Evolutionary conservation across 2,888 invertebrate genomes (phyloP).

Genomic region (Cyclophora punctaria): DNA sequence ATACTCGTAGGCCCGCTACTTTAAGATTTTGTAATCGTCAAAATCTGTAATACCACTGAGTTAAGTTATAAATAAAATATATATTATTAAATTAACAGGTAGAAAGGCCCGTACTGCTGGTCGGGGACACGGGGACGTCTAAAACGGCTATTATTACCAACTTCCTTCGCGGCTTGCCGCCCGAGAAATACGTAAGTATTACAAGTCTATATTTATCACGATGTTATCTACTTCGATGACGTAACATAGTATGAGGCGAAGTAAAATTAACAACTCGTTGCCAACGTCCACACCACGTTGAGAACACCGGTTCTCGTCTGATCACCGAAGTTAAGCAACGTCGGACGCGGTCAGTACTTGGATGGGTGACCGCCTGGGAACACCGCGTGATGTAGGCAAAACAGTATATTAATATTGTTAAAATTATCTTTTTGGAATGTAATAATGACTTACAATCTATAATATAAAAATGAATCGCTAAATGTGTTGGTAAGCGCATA

Average conservation of each 20-base stretch:
- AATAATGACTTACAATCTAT: no score
- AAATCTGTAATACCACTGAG: no score
- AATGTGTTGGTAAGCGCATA: no score
- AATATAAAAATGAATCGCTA: no score
- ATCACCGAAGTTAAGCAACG: constrained; percentile 67
- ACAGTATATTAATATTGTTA: no score
- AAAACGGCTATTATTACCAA: constrained; percentile 92
- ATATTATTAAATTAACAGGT: constrained; percentile 49
- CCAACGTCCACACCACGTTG: constrained; percentile 58
- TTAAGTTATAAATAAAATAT: neutral
- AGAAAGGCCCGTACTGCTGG: constrained; percentile 85
- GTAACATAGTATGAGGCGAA: neutral
- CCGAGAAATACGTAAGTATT: constrained; percentile 78
- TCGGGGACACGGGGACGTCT: constrained; percentile 94
- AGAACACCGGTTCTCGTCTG: constrained; percentile 63
- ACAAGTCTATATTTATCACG: no score
- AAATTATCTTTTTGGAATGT: no score
- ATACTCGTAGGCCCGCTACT: no score
- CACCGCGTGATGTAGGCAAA: constrained; percentile 27
- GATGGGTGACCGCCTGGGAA: constrained; percentile 66
- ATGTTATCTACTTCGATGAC: neutral
- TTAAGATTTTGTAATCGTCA: no score
- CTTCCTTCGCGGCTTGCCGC: constrained; percentile 82
- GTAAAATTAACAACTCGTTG: constrained; percentile 12
- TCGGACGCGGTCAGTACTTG: constrained; percentile 69